Conservation (phyloP, 1,140 invertebrate species). For the Planococcus citri region DNA sequence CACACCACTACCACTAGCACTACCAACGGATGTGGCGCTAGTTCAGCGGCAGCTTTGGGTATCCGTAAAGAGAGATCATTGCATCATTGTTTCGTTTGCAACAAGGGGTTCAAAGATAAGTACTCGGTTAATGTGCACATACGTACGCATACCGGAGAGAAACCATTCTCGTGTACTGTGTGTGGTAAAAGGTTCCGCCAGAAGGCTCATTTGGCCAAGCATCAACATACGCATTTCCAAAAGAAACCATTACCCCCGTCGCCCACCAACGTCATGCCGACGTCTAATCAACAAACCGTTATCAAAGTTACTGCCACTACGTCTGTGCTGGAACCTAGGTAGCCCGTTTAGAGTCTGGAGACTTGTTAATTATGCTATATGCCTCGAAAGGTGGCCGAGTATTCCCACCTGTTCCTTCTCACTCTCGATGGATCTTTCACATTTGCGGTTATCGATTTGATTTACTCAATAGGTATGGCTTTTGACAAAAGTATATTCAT, state of each 20-base stretch:
- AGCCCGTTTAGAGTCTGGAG: neutral
- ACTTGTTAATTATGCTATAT: no score
- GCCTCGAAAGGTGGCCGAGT: no score
- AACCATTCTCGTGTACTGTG: conserved; percentile 74
- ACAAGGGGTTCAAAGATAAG: conserved; percentile 85
- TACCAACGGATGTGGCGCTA: neutral
- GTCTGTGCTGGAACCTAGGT: conserved; percentile 1
- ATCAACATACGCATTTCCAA: conserved; percentile 82
- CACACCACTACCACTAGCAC: neutral
- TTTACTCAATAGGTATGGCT: no score
- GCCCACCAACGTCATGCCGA: conserved; percentile 12
- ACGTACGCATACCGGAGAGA: conserved; percentile 79
- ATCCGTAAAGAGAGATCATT: conserved; percentile 65
- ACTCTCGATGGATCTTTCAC: no score
- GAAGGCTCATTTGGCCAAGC: conserved; percentile 93
- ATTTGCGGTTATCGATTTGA: no score
- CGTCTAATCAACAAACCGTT: conserved; percentile 21
- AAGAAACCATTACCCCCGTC: conserved; percentile 39
- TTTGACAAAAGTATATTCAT: no score
- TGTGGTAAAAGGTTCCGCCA: conserved; percentile 87
- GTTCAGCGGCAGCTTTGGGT: no score
- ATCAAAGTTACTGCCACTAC: conserved; percentile 14
- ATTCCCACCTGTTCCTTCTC: no score
- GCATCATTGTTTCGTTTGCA: conserved; percentile 82
- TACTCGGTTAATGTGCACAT: conserved; percentile 88